Evolutionary conservation across 2,888 invertebrate genomes (phyloP).

Genomic region (Cryptocephalus moraei): DNA sequence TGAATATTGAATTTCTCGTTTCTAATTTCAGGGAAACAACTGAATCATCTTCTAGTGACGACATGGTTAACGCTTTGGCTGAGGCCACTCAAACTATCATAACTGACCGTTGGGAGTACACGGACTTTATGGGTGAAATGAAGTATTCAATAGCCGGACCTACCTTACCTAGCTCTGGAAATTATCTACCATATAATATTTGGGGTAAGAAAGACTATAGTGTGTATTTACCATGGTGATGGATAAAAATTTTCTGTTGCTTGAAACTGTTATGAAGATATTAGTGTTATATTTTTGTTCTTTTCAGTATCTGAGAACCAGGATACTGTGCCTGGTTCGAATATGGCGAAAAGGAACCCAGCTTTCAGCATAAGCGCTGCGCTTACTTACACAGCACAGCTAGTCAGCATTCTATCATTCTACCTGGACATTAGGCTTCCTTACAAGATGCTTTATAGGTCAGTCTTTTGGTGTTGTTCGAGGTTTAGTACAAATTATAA

Average conservation of each 20-base stretch:
- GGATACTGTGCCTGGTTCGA: conserved; percentile 40
- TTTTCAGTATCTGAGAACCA: conserved; percentile 47
- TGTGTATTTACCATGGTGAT: background rate
- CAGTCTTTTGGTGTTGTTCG: conserved; percentile 2
- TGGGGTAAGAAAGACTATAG: conserved; percentile 50
- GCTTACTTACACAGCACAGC: conserved; percentile 76
- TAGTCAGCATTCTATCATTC: conserved; percentile 71
- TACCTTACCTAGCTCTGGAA: conserved; percentile 71
- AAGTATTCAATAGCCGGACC: conserved; percentile 76
- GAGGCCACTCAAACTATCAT: conserved; percentile 72
- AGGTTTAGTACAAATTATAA: background rate
- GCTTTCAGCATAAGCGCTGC: conserved; percentile 70
- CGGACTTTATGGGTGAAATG: conserved; percentile 56
- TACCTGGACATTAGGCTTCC: conserved; percentile 76
- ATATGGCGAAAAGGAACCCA: conserved; percentile 50
- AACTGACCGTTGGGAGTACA: conserved; percentile 69
- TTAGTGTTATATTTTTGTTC: background rate
- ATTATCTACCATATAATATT: conserved; percentile 66
- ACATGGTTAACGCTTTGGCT: conserved; percentile 39
- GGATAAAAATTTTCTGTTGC: too few relatives aligned
- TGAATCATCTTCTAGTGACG: conserved; percentile 20
- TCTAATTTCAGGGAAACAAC: conserved; percentile 13
- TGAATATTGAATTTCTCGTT: background rate
- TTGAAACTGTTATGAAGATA: too few relatives aligned
- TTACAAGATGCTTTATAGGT: conserved; percentile 59